phyloP scores from a whole-genome alignment of 1,140 invertebrate species.

The Vanessa tameamea region DNA sequence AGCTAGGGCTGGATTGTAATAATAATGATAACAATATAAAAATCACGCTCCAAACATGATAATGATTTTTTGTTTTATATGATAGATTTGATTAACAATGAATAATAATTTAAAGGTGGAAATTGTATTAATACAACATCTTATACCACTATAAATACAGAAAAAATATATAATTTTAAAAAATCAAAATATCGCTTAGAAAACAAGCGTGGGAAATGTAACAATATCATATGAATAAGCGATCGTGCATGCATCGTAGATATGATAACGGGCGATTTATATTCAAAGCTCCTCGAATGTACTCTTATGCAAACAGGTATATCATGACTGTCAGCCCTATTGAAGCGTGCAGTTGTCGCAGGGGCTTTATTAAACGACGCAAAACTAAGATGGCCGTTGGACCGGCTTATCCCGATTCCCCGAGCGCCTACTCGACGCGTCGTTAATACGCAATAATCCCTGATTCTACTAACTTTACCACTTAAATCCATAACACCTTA shows the following conservation, averaged over 20 bases:
- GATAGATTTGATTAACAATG: too few species aligned
- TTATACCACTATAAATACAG: background rate
- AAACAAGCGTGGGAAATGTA: conserved; percentile 30
- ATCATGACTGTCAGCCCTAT: conserved; percentile 61
- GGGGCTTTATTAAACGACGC: conserved; percentile 75
- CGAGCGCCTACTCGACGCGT: conserved; percentile 57
- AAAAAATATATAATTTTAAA: background rate
- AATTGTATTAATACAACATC: background rate
- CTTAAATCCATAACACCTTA: conserved; percentile 27
- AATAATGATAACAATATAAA: background rate
- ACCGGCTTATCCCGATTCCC: conserved; percentile 76
- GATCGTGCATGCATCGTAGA: conserved; percentile 18
- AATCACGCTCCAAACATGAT: background rate
- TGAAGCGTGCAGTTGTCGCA: conserved; percentile 67
- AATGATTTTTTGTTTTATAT: too few species aligned
- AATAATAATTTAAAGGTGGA: background rate
- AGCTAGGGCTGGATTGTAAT: conserved; percentile 60
- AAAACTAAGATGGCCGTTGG: conserved; percentile 74
- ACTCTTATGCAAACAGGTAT: conserved; percentile 41
- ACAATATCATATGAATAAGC: conserved; percentile 29
- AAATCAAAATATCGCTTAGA: background rate
- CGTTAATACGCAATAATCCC: conserved; percentile 50
- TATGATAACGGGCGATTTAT: conserved; percentile 41
- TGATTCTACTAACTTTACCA: conserved; percentile 24
- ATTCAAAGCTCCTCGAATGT: conserved; percentile 33